Conservation (phyloP, 2,797 vertebrate species). For the Cephalopachus bancanus region DNA sequence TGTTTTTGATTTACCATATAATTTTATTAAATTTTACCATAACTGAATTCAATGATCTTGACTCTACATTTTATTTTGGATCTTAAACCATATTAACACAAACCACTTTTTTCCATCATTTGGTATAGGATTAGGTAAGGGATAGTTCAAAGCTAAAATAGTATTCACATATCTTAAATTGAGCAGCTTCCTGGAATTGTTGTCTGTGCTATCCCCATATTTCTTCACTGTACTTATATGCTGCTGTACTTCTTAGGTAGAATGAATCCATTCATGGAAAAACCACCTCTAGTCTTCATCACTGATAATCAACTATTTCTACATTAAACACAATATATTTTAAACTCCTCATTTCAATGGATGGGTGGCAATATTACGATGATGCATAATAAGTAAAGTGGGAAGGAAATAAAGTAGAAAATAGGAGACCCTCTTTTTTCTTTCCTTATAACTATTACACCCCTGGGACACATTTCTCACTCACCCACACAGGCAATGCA, state of each 20-base stretch:
- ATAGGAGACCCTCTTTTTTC: neutral
- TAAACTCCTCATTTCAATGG: neutral
- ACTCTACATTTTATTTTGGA: neutral
- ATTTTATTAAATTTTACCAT: constrained; percentile 11
- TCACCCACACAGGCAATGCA: neutral
- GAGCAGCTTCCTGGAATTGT: neutral
- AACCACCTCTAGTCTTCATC: neutral
- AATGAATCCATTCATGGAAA: constrained; percentile 7
- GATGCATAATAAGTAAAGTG: neutral
- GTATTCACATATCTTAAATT: neutral
- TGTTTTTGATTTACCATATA: neutral
- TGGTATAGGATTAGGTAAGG: constrained; percentile 31
- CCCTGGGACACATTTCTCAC: neutral
- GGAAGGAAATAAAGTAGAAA: neutral
- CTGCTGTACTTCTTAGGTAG: neutral
- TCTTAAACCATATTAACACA: neutral
- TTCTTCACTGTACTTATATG: neutral
- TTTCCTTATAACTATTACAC: neutral
- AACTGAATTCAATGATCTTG: neutral
- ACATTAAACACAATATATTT: neutral
- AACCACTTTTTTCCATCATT: neutral
- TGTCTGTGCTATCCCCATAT: neutral
- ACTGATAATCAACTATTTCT: neutral
- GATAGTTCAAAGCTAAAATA: neutral
- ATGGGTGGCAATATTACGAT: neutral